Percentiles rank a stretch among this genome's conserved stretches.
These are phyloP conservation scores for Rhopalosiphum maidis DNA, from an alignment of 1,140 invertebrate genomes.

Conservation along the genomic window DNA sequence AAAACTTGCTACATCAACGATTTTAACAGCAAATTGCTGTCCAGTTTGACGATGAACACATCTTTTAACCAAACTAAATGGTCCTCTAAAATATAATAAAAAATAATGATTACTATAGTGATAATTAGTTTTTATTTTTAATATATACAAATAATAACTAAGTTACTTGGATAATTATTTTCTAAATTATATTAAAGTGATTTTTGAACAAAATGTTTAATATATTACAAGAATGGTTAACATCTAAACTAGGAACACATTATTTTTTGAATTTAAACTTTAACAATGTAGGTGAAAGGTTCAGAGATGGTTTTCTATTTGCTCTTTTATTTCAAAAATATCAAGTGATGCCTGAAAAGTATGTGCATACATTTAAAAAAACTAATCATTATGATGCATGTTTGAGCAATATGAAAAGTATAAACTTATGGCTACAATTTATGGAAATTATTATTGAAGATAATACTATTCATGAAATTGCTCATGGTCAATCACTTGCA, in stretches of 20 bases:
- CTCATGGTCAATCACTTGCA: slow-evolving; percentile 26
- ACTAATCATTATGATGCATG: neutral
- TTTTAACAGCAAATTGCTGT: slow-evolving; percentile 98
- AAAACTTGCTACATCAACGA: slow-evolving; percentile 97
- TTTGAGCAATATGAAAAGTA: slow-evolving; percentile 34
- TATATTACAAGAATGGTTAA: slow-evolving; percentile 28
- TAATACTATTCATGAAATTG: neutral
- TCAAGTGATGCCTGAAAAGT: slow-evolving; percentile 12
- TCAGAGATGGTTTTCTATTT: slow-evolving; percentile 33
- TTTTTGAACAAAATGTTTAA: slow-evolving; percentile 8
- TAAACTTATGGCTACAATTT: slow-evolving; percentile 26
- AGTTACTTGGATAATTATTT: neutral
- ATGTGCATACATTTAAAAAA: neutral
- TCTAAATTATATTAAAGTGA: neutral
- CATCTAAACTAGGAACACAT: slow-evolving; percentile 25
- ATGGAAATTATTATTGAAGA: slow-evolving; percentile 25
- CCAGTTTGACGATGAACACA: slow-evolving; percentile 94
- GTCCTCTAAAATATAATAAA: slow-evolving; percentile 79
- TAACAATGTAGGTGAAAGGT: slow-evolving; percentile 28
- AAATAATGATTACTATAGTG: slow-evolving; percentile 53
- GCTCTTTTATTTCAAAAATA: slow-evolving; percentile 38
- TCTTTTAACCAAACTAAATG: slow-evolving; percentile 94
- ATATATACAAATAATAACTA: neutral
- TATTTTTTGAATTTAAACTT: slow-evolving; percentile 13
- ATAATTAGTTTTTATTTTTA: neutral